Conservation (phyloP, 2,888 invertebrate genomes). For the Leptarthrus brevirostris region DNA sequence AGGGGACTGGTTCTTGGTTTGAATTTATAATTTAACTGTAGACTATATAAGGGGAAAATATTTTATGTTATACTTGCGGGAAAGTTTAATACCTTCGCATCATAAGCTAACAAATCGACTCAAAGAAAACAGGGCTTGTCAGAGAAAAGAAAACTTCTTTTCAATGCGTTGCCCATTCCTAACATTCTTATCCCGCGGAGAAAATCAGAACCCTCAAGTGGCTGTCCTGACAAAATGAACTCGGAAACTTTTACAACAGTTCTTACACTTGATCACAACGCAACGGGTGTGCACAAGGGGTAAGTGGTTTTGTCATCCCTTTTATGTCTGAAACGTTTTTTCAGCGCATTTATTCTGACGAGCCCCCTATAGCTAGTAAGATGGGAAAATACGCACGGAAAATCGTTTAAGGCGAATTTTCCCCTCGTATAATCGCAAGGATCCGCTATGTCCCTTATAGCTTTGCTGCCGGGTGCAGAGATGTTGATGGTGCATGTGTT, state of each 20-base stretch:
- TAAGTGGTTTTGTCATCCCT: slow-evolving; percentile 58
- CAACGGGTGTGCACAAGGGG: slow-evolving; percentile 52
- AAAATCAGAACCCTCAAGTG: slow-evolving; percentile 36
- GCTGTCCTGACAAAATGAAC: slow-evolving; percentile 29
- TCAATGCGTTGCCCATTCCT: no score
- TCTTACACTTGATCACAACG: slow-evolving; percentile 30
- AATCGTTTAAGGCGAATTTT: slow-evolving; percentile 49
- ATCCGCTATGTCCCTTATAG: slow-evolving; percentile 10
- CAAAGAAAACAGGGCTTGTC: no score
- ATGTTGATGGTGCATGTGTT: slow-evolving; percentile 30
- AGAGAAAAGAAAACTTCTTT: no score
- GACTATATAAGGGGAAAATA: no score
- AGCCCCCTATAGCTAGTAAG: slow-evolving; percentile 19
- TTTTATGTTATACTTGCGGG: no score
- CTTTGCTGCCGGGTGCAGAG: slow-evolving; percentile 11
- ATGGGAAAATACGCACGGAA: slow-evolving; percentile 40
- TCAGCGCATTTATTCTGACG: slow-evolving; percentile 23
- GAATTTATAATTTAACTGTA: not conserved
- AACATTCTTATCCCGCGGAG: not conserved
- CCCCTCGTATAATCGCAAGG: slow-evolving; percentile 20
- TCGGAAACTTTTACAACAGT: slow-evolving; percentile 2
- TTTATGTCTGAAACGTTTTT: slow-evolving; percentile 52
- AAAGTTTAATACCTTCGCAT: no score
- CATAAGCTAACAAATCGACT: no score
- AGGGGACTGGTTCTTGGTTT: not conserved